A percentile compares a stretch with the other conserved stretches of the same genome.
phyloP scores from a whole-genome alignment of 2,113 vertebrate genomes.

The Stomatorhinus ivindoensis region DNA sequence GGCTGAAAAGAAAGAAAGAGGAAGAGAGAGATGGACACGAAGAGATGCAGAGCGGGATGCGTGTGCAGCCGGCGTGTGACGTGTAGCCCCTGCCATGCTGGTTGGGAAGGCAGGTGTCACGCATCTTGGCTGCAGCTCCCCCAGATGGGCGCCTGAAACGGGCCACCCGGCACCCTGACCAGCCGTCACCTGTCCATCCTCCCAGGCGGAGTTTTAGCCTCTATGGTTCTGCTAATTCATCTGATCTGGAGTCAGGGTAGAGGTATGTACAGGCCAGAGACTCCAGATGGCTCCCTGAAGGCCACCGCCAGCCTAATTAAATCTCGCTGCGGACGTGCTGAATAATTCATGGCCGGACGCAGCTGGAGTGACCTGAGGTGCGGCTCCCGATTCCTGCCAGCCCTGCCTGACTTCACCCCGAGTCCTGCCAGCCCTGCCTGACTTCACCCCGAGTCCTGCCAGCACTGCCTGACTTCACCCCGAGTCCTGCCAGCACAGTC shows the following conservation, averaged over 20 bases:
- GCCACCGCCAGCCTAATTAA: not conserved
- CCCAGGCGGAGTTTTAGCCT: not conserved
- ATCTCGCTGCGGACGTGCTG: not conserved
- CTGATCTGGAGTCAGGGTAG: not conserved
- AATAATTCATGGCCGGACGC: conserved; percentile 1
- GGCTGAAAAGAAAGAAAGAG: conserved; percentile 38
- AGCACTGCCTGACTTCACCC: too few relatives aligned
- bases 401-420: too few relatives aligned
- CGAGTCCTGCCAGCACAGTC: too few relatives aligned
- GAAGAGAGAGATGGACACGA: conserved; percentile 5
- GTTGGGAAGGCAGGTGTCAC: not conserved
- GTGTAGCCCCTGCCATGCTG: not conserved
- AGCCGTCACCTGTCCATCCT: not conserved
- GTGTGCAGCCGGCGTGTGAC: not conserved
- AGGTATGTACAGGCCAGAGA: not conserved
- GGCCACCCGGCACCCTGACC: not conserved
- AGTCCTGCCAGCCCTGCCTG: too few relatives aligned
- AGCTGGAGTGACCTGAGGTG: not conserved
- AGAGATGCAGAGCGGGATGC: not conserved
- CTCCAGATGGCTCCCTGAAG: not conserved
- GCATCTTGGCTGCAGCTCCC: not conserved
- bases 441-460: too few relatives aligned
- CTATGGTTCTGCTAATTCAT: not conserved
- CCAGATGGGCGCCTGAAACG: not conserved
- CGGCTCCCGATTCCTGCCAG: too few relatives aligned